Evolutionary conservation across 2,113 vertebrate genomes (phyloP).

Genomic region (Globicephala melas): DNA sequence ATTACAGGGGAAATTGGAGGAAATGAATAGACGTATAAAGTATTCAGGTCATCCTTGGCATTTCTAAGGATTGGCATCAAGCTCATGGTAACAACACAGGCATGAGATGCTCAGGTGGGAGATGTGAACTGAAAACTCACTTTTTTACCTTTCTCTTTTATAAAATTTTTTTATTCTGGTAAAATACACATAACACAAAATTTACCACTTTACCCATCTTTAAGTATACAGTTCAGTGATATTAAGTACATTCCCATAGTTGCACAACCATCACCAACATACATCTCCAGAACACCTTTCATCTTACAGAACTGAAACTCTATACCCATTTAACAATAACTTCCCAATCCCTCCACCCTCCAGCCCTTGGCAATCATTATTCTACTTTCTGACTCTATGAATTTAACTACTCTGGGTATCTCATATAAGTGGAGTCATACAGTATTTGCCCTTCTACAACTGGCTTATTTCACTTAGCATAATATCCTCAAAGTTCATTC

Average conservation of each 20-base stretch:
- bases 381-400: not conserved
- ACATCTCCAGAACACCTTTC: not conserved
- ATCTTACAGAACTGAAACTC: not conserved
- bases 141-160: not conserved
- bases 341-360: not conserved
- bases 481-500: not conserved
- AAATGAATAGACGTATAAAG: not conserved
- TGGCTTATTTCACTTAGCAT: not conserved
- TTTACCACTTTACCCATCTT: not conserved
- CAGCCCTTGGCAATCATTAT: not conserved
- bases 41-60: not conserved
- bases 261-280: not conserved
- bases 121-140: not conserved
- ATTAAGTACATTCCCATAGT: not conserved
- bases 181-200: not conserved
- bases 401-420: not conserved
- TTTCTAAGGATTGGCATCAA: constrained; percentile 9
- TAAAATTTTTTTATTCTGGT: not conserved
- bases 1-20: not conserved
- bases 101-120: not conserved
- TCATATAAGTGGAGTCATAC: not conserved
- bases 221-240: not conserved
- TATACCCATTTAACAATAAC: not conserved
- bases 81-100: not conserved
- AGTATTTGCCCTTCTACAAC: not conserved